Conservation (phyloP, 2,888 invertebrate genomes). For the Euzetes globulus region DNA sequence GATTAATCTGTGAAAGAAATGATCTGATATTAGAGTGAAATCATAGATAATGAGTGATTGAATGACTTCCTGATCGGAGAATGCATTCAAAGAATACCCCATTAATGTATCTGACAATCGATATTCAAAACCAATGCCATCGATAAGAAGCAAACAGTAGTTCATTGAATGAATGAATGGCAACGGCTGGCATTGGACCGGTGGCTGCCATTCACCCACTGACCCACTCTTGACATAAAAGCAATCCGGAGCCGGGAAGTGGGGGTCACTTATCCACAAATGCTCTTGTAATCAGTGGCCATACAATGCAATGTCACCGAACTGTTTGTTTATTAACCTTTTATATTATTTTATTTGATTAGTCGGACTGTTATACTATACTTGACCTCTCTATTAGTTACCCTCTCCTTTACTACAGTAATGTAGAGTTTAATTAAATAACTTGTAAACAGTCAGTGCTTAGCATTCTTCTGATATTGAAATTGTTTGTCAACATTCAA, state of each 20-base stretch:
- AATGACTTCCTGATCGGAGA: no score
- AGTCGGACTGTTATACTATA: not conserved
- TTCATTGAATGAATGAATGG: not conserved
- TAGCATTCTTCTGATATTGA: not conserved
- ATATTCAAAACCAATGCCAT: not conserved
- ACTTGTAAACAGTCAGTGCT: not conserved
- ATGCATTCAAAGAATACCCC: not conserved
- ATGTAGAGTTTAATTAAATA: no score
- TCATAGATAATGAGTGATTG: no score
- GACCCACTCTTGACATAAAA: not conserved
- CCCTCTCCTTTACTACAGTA: not conserved
- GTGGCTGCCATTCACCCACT: conserved; percentile 23
- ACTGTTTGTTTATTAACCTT: not conserved
- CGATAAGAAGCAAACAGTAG: not conserved
- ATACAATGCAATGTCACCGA: not conserved
- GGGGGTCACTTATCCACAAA: not conserved
- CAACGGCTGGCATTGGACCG: not conserved
- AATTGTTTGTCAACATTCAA: not conserved
- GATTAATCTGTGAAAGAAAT: no score
- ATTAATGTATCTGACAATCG: not conserved
- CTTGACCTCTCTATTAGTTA: not conserved
- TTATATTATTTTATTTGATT: not conserved
- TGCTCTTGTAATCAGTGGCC: not conserved
- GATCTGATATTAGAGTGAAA: no score
- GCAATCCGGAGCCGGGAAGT: not conserved